Evolutionary conservation across 64 coral and sea anemone genomes (phyloP).

Genomic region (Pocillopora damicornis): DNA sequence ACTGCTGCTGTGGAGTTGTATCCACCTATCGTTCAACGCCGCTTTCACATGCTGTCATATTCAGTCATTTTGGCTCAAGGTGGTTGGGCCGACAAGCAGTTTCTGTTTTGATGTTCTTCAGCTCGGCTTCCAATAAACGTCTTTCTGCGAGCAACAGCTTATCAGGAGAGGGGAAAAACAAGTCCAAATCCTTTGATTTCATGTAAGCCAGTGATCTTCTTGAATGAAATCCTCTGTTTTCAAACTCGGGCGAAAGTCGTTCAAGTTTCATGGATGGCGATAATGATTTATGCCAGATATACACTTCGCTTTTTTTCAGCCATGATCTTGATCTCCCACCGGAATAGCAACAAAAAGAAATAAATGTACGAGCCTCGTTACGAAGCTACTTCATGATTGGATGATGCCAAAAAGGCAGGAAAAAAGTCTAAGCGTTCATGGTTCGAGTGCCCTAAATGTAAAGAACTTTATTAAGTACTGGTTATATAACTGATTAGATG

Average conservation of each 20-base stretch:
- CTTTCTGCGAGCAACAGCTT: constrained; percentile 24
- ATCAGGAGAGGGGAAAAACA: constrained; percentile 32
- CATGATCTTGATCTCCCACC: too few species aligned
- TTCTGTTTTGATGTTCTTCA: constrained; percentile 7
- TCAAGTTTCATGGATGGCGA: neutral
- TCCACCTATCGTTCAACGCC: neutral
- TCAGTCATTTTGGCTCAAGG: constrained; percentile 8
- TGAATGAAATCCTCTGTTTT: constrained; percentile 32
- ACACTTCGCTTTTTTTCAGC: too few species aligned
- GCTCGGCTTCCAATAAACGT: constrained; percentile 26
- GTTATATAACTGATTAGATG: neutral
- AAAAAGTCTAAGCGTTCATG: too few species aligned
- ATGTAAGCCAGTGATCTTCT: constrained; percentile 3
- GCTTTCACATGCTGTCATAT: neutral
- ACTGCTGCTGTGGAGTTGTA: neutral
- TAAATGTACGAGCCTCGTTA: too few species aligned
- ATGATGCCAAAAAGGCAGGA: too few species aligned
- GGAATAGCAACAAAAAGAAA: too few species aligned
- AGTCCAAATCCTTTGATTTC: constrained; percentile 8
- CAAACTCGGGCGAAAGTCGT: constrained; percentile 21
- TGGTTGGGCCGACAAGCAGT: neutral
- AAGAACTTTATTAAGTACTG: neutral
- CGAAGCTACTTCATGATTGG: too few species aligned
- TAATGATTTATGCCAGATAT: too few species aligned
- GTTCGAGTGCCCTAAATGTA: neutral